phyloP scores from a whole-genome alignment of 2,113 vertebrate genomes.

The Procavia capensis region DNA sequence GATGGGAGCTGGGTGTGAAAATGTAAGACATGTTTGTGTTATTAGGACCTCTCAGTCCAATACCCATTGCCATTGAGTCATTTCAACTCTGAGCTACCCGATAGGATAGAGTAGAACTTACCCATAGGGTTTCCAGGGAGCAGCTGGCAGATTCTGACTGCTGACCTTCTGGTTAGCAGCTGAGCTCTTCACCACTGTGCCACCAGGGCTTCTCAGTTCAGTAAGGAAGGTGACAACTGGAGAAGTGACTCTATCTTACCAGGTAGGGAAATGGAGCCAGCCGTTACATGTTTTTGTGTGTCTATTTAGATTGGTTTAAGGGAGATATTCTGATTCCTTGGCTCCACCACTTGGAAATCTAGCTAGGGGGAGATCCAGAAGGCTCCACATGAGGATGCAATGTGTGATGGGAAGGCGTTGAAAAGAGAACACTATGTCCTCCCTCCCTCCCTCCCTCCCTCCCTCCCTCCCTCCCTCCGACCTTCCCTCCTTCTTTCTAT shows the following conservation, averaged over 20 bases:
- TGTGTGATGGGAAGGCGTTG: neutral
- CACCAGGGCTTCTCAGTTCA: no score
- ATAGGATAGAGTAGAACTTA: no score
- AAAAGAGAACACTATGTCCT: no score
- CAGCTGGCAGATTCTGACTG: no score
- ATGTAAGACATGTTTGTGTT: neutral
- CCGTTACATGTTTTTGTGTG: accelerated
- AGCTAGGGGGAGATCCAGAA: neutral
- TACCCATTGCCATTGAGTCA: no score
- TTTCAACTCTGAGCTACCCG: no score
- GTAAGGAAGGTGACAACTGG: neutral
- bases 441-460: no score
- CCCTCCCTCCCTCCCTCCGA: no score
- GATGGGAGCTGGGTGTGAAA: neutral
- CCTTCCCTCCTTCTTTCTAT: no score
- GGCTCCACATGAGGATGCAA: neutral
- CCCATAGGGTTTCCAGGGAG: no score
- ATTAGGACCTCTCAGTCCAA: neutral
- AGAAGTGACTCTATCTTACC: neutral
- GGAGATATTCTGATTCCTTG: neutral
- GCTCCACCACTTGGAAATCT: neutral
- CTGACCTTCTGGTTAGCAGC: no score
- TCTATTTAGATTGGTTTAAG: slow-evolving; percentile 4
- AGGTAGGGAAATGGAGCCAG: neutral
- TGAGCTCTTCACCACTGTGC: no score